phyloP scores from a whole-genome alignment of 2,113 vertebrate species.

The Athene cunicularia region DNA sequence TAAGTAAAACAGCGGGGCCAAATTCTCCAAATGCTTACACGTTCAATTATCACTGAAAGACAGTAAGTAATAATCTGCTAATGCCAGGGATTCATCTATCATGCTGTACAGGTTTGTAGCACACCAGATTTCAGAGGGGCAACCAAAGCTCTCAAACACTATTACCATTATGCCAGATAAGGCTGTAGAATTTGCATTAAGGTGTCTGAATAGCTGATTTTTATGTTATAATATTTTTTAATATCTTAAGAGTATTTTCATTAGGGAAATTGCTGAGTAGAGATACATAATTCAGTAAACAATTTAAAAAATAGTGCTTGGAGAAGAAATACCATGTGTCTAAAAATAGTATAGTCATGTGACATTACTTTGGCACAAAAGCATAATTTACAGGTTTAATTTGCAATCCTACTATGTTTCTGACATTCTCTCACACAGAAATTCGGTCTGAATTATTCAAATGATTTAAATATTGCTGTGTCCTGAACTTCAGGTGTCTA shows the following conservation, averaged over 20 bases:
- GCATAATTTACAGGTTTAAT: constrained; percentile 69
- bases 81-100: neutral
- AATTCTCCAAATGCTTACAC: neutral
- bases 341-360: constrained; percentile 62
- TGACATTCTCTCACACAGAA: constrained; percentile 41
- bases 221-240: neutral
- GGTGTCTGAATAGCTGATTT: constrained; percentile 36
- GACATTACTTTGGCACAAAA: constrained; percentile 54
- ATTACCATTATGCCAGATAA: neutral
- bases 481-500: neutral
- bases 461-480: constrained; percentile 37
- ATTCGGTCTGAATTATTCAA: constrained; percentile 35
- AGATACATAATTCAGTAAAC: constrained; percentile 56
- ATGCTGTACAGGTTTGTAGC: neutral
- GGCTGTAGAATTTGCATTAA: neutral
- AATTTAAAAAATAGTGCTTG: constrained; percentile 32
- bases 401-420: constrained; percentile 53
- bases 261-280: constrained; percentile 53
- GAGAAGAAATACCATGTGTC: neutral
- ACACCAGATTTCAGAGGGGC: neutral
- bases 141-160: neutral
- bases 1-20: neutral
- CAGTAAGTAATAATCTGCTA: neutral
- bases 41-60: neutral
- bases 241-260: neutral